Conservation (phyloP, 2,888 invertebrate species). For the Cheilosia grossa region DNA sequence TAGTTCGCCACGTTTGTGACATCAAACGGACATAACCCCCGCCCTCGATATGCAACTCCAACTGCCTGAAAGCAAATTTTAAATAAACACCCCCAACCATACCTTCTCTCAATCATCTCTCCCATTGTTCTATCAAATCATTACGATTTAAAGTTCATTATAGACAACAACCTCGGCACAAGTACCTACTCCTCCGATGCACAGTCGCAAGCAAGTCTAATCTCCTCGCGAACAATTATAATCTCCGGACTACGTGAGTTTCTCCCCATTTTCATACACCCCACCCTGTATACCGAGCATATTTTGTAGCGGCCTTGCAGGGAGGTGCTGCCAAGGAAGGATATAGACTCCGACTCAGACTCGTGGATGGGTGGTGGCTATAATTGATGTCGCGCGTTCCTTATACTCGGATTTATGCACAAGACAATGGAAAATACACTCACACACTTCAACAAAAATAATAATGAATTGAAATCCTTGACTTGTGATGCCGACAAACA, state of each 20-base stretch:
- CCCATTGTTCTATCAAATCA: slow-evolving; percentile 44
- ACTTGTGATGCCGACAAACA: slow-evolving; percentile 68
- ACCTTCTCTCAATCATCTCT: slow-evolving; percentile 16
- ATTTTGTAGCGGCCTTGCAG: slow-evolving; percentile 2
- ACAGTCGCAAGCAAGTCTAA: slow-evolving; percentile 41
- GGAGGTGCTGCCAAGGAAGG: not conserved
- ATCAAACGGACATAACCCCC: too few relatives aligned
- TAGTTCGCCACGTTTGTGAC: too few relatives aligned
- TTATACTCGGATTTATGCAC: slow-evolving; percentile 55
- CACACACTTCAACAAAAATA: slow-evolving; percentile 1
- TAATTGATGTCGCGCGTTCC: slow-evolving; percentile 68
- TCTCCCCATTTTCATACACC: not conserved
- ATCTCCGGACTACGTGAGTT: slow-evolving; percentile 52
- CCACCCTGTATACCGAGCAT: not conserved
- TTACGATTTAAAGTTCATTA: slow-evolving; percentile 67
- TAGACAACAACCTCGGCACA: slow-evolving; percentile 35
- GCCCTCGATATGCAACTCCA: slow-evolving; percentile 25
- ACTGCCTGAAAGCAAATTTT: slow-evolving; percentile 10
- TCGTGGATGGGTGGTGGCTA: slow-evolving; percentile 32
- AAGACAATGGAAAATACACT: slow-evolving; percentile 49
- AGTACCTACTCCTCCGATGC: slow-evolving; percentile 5
- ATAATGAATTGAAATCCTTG: slow-evolving; percentile 73
- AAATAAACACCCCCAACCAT: not conserved
- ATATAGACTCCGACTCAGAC: not conserved
- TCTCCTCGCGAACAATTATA: slow-evolving; percentile 62